Percentiles rank a stretch among this genome's conserved stretches.
These are phyloP conservation scores for Edolisoma coerulescens DNA, from an alignment of 2,113 vertebrate species.

Conservation along the genomic window DNA sequence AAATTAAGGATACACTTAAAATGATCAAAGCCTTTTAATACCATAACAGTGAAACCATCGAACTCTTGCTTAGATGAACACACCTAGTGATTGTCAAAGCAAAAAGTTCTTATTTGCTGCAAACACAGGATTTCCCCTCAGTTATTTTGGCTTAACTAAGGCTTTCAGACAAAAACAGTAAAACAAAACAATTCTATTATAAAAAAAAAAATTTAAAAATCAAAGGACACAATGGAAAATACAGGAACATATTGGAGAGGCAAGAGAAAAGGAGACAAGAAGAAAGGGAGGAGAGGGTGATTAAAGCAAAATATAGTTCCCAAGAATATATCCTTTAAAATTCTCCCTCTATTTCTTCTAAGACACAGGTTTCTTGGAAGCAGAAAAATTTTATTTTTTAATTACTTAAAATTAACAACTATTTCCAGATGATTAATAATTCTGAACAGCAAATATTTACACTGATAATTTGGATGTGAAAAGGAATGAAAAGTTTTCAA, in stretches of 20 bases:
- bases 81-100: conserved; percentile 32
- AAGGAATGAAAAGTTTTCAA: not conserved
- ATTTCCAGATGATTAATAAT: not conserved
- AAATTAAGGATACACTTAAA: not conserved
- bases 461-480: not conserved
- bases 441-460: not conserved
- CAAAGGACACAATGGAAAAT: not conserved
- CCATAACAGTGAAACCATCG: not conserved
- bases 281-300: not conserved
- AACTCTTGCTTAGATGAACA: conserved; percentile 29
- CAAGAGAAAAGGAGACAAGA: not conserved
- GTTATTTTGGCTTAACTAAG: not conserved
- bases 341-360: not conserved
- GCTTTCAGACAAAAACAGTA: not conserved
- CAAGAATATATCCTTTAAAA: not conserved
- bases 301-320: not conserved
- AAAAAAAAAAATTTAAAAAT: not conserved
- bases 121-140: not conserved
- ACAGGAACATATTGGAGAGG: not conserved
- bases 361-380: not conserved
- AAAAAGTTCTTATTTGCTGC: not conserved
- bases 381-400: not conserved
- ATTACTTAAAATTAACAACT: not conserved
- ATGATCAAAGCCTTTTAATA: conserved; percentile 11
- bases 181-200: not conserved